These are phyloP conservation scores for Odontothrips loti DNA, from an alignment of 2,888 invertebrate species.

Conservation along the genomic window DNA sequence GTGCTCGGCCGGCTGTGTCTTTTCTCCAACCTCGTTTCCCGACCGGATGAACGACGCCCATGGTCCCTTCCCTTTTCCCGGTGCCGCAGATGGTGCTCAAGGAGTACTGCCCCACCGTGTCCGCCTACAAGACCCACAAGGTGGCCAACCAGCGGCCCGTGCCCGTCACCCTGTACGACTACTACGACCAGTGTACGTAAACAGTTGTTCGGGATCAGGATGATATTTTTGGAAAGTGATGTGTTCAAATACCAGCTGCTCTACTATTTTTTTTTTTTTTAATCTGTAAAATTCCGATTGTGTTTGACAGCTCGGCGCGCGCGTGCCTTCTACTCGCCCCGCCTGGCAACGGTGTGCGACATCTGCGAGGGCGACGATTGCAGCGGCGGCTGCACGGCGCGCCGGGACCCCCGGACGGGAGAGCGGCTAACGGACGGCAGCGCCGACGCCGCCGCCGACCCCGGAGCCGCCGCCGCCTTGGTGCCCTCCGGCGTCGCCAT, in stretches of 20 bases:
- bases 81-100: constrained; percentile 48
- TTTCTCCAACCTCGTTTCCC: not conserved
- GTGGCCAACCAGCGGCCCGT: constrained; percentile 83
- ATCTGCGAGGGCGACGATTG: constrained; percentile 71
- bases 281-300: not conserved
- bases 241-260: no score
- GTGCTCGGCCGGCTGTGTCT: no score
- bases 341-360: constrained; percentile 69
- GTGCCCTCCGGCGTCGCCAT: not conserved
- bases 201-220: not conserved
- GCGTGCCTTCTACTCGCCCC: constrained; percentile 73
- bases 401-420: not conserved
- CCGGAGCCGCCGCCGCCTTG: not conserved
- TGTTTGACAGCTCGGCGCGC: constrained; percentile 67
- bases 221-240: not conserved
- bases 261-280: constrained; percentile 3
- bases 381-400: constrained; percentile 48
- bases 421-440: constrained; percentile 6
- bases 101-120: constrained; percentile 79
- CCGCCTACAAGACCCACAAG: constrained; percentile 75
- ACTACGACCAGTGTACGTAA: constrained; percentile 81
- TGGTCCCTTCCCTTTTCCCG: not conserved
- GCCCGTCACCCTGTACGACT: constrained; percentile 79
- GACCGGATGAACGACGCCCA: not conserved
- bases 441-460: not conserved